Evolutionary conservation across 2,888 invertebrate species (phyloP), one percentile per base, ranked within the genome.

Genomic region (Ophioninae sp.): DNA sequence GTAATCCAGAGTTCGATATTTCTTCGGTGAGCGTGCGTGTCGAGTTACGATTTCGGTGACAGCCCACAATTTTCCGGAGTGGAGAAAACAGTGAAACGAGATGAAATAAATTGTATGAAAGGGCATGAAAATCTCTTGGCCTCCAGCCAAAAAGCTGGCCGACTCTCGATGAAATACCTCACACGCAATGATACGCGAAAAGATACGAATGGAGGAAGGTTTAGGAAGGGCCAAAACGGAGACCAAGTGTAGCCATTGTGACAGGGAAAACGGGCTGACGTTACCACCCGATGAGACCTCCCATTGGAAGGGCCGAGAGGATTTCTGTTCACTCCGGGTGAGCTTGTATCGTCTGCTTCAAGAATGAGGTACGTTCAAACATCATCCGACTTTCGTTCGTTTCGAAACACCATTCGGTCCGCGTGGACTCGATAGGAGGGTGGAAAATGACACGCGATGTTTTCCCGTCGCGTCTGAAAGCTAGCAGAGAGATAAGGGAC

Each of bases 381-480:
- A 13, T 56, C 56, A 7, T 30, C 30, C 30, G 30, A 30, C 67
- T 56, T 6, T 59, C 58, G 37, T 22, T n/a, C 10, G 1, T 41
- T 44, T 23, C 7, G 2, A 61, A 1, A 67, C 65, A 37, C 20
- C 8, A 39, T 13, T 51, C 7, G 51, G 41, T 63, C 51, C 44
- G 9, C n/a, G 23, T 39, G n/a, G 10, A 30, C 61, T 22, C 8
- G 30, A 74, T 23, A 44, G 44, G 20, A 41, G 59, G 68, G 23
- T 41, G 76, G 39, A 23, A 59, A 68, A 39, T 41, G 17, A 72
- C 71, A 78, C 78, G 71, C 71, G 78, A 78, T 78, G 56, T 63
- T 64, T 78, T 69, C 61, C 78, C 23, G 44, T 20, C 64, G 63
- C 20, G 37, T 39, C 39, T 63, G 64, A 78, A 51, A 78, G 71